Evolutionary conservation across 2,888 invertebrate species (phyloP), one percentile per base, ranked within the genome.

Genomic region (Brenthis ino): DNA sequence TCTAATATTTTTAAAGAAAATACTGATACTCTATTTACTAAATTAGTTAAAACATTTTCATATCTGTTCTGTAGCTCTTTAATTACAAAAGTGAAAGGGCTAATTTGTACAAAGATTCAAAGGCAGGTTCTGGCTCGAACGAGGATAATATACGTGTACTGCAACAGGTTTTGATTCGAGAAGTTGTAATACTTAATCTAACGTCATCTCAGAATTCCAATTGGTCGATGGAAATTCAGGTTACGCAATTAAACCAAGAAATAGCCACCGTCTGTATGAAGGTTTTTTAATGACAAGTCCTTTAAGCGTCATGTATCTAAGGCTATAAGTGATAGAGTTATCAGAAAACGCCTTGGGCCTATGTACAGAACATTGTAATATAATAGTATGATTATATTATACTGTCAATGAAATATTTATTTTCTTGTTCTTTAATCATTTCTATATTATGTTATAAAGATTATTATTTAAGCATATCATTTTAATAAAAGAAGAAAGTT

Each of bases 241-340:
- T 80, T 77, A 77, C 79, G 82, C 84, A 86, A 86, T 87, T 84
- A 86, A 82, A 80, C 79, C 80, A 80, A 78, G 80, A 81, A 80
- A 78, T 77, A 78, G 80, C 75, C 69, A 72, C 76, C 82, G 80
- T 74, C 82, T 81, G 80, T 82, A 72, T 78, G 79, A 80, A 82
- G 80, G 81, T 83, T 82, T 81, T 68, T 50, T 20, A 65, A 58
- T 64, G 67, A 68, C 67, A 72, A 69, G 69, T 63, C 57, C 63
- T 57, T 72, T 70, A 65, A 64, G 68, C 57, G 67, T 57, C 53
- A 58, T 65, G 55, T 43, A 56, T 43, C 37, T 43, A 57, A 61
- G 53, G 61, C 54, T 65, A 50, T 43, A 64, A 70, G 56, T 28
- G 54, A 69, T 57, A 68, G 53, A 65, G 50, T 28, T 51, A 65